These are phyloP conservation scores for Rugalucina vietnamica DNA, from an alignment of 2,888 invertebrate genomes.

Conservation along the genomic window DNA sequence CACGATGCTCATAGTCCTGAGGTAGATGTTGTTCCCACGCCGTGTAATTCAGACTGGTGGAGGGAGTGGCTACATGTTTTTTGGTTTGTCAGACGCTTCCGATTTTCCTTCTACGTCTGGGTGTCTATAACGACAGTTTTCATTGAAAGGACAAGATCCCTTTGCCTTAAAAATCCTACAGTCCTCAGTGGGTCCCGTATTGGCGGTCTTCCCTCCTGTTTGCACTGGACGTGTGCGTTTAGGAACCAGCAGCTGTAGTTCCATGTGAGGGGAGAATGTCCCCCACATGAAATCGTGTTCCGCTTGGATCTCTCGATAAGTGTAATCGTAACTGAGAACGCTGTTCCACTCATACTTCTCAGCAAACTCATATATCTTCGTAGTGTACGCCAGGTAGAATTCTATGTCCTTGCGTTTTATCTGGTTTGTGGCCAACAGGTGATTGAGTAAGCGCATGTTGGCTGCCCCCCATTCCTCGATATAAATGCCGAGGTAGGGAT, in stretches of 20 bases:
- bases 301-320: constrained; percentile 25
- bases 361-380: constrained; percentile 39
- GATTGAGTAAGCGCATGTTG: constrained; percentile 35
- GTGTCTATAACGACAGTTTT: background rate
- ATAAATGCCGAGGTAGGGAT: constrained; percentile 19
- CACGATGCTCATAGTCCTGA: constrained; percentile 17
- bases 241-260: constrained; percentile 22
- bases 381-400: constrained; percentile 36
- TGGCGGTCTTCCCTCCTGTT: background rate
- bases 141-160: background rate
- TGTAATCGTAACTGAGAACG: constrained; percentile 22
- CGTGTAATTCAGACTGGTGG: background rate
- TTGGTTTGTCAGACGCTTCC: background rate
- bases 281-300: constrained; percentile 39
- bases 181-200: background rate
- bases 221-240: background rate
- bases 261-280: constrained; percentile 43
- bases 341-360: constrained; percentile 44
- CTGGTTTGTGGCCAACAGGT: background rate
- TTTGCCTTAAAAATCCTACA: background rate
- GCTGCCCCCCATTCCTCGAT: constrained; percentile 35
- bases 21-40: constrained; percentile 19
- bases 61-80: background rate
- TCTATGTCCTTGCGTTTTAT: constrained; percentile 24
- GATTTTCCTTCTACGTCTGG: background rate